Evolutionary conservation across 2,888 invertebrate species (phyloP), one percentile per base, ranked within the genome.

Genomic region (Periphyllus acericola): DNA sequence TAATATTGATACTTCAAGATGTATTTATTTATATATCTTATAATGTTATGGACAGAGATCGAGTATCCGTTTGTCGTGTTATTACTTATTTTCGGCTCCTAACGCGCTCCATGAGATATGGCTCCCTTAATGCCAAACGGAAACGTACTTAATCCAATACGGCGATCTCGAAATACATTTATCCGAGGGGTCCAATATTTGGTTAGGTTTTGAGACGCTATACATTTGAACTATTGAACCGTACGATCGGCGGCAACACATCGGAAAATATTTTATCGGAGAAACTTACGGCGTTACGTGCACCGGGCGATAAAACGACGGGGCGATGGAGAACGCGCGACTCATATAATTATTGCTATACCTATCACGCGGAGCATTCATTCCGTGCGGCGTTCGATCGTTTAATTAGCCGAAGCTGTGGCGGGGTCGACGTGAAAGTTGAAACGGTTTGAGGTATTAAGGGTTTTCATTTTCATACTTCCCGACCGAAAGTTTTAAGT

Each of bases 381-480:
- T 82, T 21, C 25, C 11, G 29, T 46, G 19, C 34, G 19, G 52
- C 19, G 52, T 72, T 34, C 72, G 52, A 72, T 83, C 71, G 34
- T 72, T 83, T 72, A 83, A 83, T 83, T 72, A 52, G 5, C 25
- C 46, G 46, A 46, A 25, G 71, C 46, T 71, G 36, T 8, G 5
- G 55, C 0, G 25, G 14, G 40, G n/a, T n/a, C n/a, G 40, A 3
- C 4, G 40, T 29, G 60, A 75, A 84, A 66, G 40, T 78, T 68
- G 9, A 78, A 78, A 85, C 52, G 19, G 46, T 68, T 68, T 66
- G 34, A 68, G 76, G 78, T 76, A 85, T 78, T 76, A 78, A 76
- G 21, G 60, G 25, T 84, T 76, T 76, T 68, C 68, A 52, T 85
- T 85, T 78, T 34, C n/a, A 68, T 85, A 78, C n/a, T 78, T 68